Evolutionary conservation across 2,797 vertebrate species (phyloP), one percentile per base, ranked within the genome.

Genomic region (Balearica regulorum): DNA sequence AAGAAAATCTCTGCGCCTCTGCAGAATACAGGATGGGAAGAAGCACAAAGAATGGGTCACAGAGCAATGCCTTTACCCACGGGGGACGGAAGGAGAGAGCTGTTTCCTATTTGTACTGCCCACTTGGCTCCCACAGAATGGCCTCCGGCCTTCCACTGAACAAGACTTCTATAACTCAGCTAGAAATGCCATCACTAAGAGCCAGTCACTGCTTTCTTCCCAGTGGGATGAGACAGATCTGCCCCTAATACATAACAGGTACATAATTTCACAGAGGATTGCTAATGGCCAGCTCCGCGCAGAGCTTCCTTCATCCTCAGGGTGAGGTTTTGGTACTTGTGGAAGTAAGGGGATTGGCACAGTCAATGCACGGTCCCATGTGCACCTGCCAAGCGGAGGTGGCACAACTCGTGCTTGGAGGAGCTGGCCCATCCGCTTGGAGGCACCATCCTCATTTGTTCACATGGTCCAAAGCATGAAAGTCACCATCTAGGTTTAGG

Each of bases 1-100:
- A 26, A 99, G 98, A 95, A 99, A 99, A 95, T 99, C 99, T 70
- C 98, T 97, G 28, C 98, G 98, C 39, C 99, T 98, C 99, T 99
- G 78, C 55, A 82, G 85, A 95, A 88, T 16, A 93, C 13, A 89
- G 24, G 5, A 22, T 28, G 25, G 94, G 75, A 83, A 55, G 69
- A 16, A 89, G 35, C 4, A 20, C 25, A 26, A 89, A 62, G 51
- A 81, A 62, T 8, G 9, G 76, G 66, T 70, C 24, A 79, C 35
- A 64, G 17, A 87, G 14, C 22, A 79, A 31, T 21, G 37, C 6
- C n/a, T 90, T 84, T 64, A 68, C 21, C 37, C 29, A 24, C 0
- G 1, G 17, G 4, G 7, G 11, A 65, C 9, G 39, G 39, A 61
- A 62, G 17, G n/a, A 88, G 35, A 93, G 64, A 46, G 9, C 9